Base-by-base conservation (phyloP, 1,140 invertebrate genomes). In the Lasioglossum albipes region DNA sequence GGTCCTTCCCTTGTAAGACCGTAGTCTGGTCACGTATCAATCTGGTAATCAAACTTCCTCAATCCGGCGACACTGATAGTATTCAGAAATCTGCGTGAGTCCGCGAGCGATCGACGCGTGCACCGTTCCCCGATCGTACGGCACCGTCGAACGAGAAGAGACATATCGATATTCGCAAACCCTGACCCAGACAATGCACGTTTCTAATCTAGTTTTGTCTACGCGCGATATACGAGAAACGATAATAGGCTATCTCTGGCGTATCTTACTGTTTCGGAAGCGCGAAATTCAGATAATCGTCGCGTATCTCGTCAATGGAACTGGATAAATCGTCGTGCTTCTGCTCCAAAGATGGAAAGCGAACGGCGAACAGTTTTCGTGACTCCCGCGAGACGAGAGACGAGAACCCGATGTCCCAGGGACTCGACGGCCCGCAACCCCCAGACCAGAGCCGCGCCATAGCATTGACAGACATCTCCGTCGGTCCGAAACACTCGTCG, bases 121-220 rank as follows among this genome's bases (percentile, higher is more conserved):
- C 1, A 49, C 9, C 45, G 3, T 9, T 20, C 7, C 54, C 27
- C 71, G 66, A 54, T 86, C 73, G 82, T 52, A 59, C 70, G 18
- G 79, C 82, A 87, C 81, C 83, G 83, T 84, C 83, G 83, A 86
- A 85, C 42, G 49, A 18, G 7, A 7, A 45, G 12, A 80, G 73
- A 36, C 81, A 82, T 81, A 82, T 81, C 82, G 85, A 84, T 87
- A 86, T 54, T 45, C n/a, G 22, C 7, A 36, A 87, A 88, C 90
- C 91, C 77, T 91, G 91, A 92, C 91, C 91, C 90, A 91, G 90
- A 81, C 85, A 90, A 89, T 78, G 79, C 75, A 64, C 84, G 89
- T 80, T 85, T 45, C 82, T 90, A 92, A 92, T 92, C 91, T 87
- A 91, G 90, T 91, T 91, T 80, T 89, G 90, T 91, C 90, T 91